Base-by-base conservation (phyloP, 2,797 vertebrate genomes). In the Epinephelus awoara region DNA sequence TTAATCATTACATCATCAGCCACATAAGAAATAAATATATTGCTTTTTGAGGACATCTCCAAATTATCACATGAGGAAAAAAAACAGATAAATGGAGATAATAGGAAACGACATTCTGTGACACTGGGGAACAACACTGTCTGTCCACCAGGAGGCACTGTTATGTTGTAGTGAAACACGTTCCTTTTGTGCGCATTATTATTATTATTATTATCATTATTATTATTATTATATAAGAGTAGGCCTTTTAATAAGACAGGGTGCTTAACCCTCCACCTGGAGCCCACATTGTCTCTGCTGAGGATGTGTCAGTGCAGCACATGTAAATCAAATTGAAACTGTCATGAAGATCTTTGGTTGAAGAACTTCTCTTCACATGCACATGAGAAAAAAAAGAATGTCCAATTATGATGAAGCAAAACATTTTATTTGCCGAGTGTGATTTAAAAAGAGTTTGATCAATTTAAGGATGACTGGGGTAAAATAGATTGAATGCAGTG, bases 101-200 rank as follows among this genome's bases (percentile, higher is more conserved):
- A 86, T 8, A 90, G 84, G 80, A 88, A 90, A 72, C 67, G 89
- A 90, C 87, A 87, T 92, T 93, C 86, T 83, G 86, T 86, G 88
- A 91, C 91, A 88, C 89, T 92, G 86, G 89, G 76, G 89, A 91
- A 85, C 75, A 88, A 90, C 80, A 80, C 68, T 63, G 70, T 93
- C 90, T 92, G 88, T 95, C 92, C 93, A 95, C 91, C 91, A 94
- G 93, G 94, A 93, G 94, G 93, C 93, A 93, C 93, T 94, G 89
- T 92, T 92, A 75, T 68, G 83, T 86, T 83, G 77, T 65, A 75
- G 72, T 84, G 83, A 89, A 82, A 85, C 72, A 59, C 66, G 55
- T 80, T 80, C 69, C 62, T 83, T 82, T 89, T 93, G 91, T 92
- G 89, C 83, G 73, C 83, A 67, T 85, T 74, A 68, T 51, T 18